Percentiles rank a stretch among this genome's conserved stretches.
These are phyloP conservation scores for Conus ventricosus DNA, from an alignment of 1,140 invertebrate genomes.

Conservation along the genomic window DNA sequence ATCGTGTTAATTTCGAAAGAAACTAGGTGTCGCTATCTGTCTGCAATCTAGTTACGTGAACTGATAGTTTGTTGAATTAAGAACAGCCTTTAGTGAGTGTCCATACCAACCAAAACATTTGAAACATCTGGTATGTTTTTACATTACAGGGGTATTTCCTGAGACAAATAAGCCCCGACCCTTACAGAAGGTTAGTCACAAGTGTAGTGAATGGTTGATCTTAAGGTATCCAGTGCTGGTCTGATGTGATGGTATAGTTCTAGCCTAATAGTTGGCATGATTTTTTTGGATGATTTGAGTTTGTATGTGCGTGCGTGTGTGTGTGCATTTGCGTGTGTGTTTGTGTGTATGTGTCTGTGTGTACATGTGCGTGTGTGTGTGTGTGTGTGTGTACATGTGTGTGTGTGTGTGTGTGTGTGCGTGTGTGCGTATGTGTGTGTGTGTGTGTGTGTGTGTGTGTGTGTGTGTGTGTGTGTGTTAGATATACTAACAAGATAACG, in stretches of 20 bases:
- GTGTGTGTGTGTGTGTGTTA: not conserved
- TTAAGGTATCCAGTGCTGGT: no score
- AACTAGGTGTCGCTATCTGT: no score
- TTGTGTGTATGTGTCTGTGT: no score
- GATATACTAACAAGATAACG: no score
- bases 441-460: not conserved
- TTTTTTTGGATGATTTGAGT: no score
- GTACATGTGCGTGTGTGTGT: no score
- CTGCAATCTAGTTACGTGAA: no score
- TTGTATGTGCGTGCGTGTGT: no score
- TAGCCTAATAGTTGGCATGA: no score
- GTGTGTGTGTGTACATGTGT: not conserved
- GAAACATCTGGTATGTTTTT: conserved; percentile 27
- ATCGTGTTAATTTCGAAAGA: no score
- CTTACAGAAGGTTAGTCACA: conserved; percentile 58
- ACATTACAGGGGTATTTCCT: conserved; percentile 66
- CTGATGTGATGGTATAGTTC: no score
- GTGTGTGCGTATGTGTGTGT: not conserved
- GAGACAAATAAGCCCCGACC: conserved; percentile 60
- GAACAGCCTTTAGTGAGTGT: not conserved
- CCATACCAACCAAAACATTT: not conserved
- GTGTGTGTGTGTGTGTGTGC: not conserved
- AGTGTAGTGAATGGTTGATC: not conserved
- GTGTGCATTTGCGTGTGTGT: no score
- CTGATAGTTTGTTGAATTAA: not conserved